Conservation (phyloP, 1,140 invertebrate genomes). For the Oreohelix idahoensis region DNA sequence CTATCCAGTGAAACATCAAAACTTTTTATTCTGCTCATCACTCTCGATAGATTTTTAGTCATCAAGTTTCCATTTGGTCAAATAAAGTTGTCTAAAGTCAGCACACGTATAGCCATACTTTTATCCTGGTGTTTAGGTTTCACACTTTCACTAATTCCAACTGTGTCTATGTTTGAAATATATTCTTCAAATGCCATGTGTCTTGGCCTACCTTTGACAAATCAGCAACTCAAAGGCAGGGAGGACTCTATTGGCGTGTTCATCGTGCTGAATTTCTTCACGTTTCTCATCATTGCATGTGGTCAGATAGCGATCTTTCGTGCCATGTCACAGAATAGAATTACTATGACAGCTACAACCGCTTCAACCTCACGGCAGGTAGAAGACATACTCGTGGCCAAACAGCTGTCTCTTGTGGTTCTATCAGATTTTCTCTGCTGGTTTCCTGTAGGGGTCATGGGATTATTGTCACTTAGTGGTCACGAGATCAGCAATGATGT, state of each 20-base stretch:
- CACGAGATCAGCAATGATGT: conserved; percentile 29
- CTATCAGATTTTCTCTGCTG: conserved; percentile 26
- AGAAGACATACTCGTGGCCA: conserved; percentile 10
- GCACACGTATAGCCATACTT: conserved; percentile 15
- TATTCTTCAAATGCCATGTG: conserved; percentile 53
- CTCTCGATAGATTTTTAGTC: conserved; percentile 55
- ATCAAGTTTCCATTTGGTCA: conserved; percentile 57
- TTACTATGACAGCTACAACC: background rate
- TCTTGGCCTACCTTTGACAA: conserved; percentile 51
- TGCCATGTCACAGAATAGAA: background rate
- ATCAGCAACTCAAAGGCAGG: conserved; percentile 41
- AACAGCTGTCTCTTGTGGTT: conserved; percentile 4
- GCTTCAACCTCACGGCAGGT: background rate
- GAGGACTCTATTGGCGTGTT: conserved; percentile 50
- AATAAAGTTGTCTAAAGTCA: conserved; percentile 35
- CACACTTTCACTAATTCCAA: conserved; percentile 44
- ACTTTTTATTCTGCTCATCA: conserved; percentile 57
- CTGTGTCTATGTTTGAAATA: conserved; percentile 48
- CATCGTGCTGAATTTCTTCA: conserved; percentile 48
- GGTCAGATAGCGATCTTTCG: conserved; percentile 44
- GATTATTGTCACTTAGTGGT: conserved; percentile 40
- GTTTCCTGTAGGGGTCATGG: conserved; percentile 41
- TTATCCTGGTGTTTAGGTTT: conserved; percentile 44
- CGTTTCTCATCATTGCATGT: conserved; percentile 46
- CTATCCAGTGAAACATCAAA: conserved; percentile 59